phyloP scores from a whole-genome alignment of 2,888 invertebrate genomes.

The Archips crataeganus region DNA sequence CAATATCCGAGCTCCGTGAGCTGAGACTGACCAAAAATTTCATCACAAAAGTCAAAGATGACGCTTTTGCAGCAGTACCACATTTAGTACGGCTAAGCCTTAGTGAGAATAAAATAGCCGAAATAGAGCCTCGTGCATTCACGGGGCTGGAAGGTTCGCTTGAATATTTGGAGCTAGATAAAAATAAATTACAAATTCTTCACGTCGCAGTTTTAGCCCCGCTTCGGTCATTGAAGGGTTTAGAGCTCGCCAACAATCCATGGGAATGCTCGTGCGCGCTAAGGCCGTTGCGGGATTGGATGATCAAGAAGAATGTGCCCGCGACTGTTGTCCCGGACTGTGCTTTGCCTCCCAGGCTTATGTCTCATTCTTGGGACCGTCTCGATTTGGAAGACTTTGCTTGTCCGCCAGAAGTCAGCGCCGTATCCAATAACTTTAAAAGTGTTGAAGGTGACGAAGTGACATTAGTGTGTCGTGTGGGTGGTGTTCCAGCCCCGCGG shows the following conservation, averaged over 20 bases:
- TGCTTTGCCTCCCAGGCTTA: slow-evolving; percentile 87
- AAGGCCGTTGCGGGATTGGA: slow-evolving; percentile 91
- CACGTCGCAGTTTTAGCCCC: slow-evolving; percentile 88
- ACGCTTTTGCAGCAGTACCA: slow-evolving; percentile 88
- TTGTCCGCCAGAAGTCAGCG: slow-evolving; percentile 90
- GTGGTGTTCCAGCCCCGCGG: slow-evolving; percentile 90
- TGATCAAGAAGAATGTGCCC: slow-evolving; percentile 91
- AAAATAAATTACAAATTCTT: slow-evolving; percentile 89
- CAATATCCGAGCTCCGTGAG: slow-evolving; percentile 90
- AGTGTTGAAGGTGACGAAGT: slow-evolving; percentile 91
- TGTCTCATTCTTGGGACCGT: slow-evolving; percentile 90
- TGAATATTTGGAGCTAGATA: slow-evolving; percentile 92
- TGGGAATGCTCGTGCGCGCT: slow-evolving; percentile 94
- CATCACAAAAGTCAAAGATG: slow-evolving; percentile 88
- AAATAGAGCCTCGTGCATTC: slow-evolving; percentile 90
- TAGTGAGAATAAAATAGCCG: slow-evolving; percentile 89
- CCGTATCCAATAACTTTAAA: slow-evolving; percentile 85
- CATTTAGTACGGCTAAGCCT: slow-evolving; percentile 91
- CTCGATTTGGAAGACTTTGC: slow-evolving; percentile 93
- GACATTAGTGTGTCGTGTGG: slow-evolving; percentile 89
- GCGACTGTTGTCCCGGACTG: slow-evolving; percentile 89
- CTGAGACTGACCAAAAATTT: slow-evolving; percentile 91
- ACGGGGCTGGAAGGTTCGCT: slow-evolving; percentile 89
- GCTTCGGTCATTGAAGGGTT: slow-evolving; percentile 89
- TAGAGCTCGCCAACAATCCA: slow-evolving; percentile 92